Percentiles rank a stretch among this genome's conserved stretches.
These are phyloP conservation scores for Dicerorhinus sumatrensis DNA, from an alignment of 2,113 vertebrate species.

Conservation along the genomic window DNA sequence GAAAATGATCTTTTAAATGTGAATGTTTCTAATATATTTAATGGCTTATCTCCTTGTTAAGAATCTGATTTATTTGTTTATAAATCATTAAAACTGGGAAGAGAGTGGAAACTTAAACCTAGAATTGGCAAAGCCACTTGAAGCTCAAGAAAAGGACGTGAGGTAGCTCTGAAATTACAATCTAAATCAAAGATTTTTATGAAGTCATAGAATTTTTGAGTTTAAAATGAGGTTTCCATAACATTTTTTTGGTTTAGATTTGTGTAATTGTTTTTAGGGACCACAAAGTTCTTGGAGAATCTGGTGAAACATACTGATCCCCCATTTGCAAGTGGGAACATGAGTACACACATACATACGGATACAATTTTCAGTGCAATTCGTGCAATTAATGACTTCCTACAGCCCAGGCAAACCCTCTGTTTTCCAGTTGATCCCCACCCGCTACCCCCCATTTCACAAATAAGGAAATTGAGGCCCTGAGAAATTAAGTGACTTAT, in stretches of 20 bases:
- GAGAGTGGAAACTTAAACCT: background rate
- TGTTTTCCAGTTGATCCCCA: background rate
- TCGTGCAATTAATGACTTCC: background rate
- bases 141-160: background rate
- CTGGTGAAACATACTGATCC: background rate
- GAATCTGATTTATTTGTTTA: background rate
- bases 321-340: background rate
- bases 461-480: background rate
- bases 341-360: background rate
- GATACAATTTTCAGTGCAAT: background rate
- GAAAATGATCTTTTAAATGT: conserved; percentile 22
- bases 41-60: conserved; percentile 8
- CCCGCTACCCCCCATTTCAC: background rate
- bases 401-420: background rate
- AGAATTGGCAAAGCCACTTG: background rate
- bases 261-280: background rate
- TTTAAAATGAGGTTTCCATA: background rate
- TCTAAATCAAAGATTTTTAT: background rate
- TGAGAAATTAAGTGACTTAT: background rate
- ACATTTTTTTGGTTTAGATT: background rate
- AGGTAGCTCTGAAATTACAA: background rate
- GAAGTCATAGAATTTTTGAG: background rate
- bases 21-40: conserved; percentile 7
- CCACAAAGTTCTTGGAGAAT: background rate
- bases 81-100: conserved; percentile 32